Evolutionary conservation across 2,888 invertebrate species (phyloP).

Genomic region (Antheraea assamensis): DNA sequence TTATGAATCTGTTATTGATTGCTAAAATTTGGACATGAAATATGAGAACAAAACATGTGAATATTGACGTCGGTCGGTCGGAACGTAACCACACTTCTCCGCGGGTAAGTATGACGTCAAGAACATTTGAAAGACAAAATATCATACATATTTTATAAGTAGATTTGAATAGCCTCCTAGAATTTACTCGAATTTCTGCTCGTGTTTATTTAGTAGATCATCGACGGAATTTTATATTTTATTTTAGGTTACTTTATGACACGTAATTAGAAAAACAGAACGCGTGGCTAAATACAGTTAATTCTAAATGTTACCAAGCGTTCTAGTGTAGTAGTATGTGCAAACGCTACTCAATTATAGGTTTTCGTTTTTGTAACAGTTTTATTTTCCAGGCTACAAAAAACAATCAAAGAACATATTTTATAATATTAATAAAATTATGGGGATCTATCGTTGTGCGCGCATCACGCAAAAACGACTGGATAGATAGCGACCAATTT

Average conservation of each 20-base stretch:
- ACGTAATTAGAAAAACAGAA: neutral
- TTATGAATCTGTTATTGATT: constrained; percentile 24
- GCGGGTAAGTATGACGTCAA: constrained; percentile 47
- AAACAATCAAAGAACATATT: too few relatives aligned
- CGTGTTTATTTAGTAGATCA: neutral
- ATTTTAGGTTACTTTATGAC: too few relatives aligned
- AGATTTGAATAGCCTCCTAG: constrained; percentile 5
- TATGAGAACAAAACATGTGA: constrained; percentile 37
- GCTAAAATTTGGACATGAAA: constrained; percentile 37
- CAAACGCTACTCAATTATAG: too few relatives aligned
- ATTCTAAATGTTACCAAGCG: too few relatives aligned
- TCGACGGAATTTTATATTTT: neutral
- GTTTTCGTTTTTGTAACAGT: too few relatives aligned
- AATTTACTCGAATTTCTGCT: neutral
- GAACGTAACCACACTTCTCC: constrained; percentile 40
- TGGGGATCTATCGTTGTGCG: too few relatives aligned
- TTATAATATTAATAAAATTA: too few relatives aligned
- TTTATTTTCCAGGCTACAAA: too few relatives aligned
- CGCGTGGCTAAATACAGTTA: too few relatives aligned
- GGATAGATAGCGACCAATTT: too few relatives aligned
- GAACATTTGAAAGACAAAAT: constrained; percentile 39
- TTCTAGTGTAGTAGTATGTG: too few relatives aligned
- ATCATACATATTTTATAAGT: constrained; percentile 16
- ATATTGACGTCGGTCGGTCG: constrained; percentile 46
- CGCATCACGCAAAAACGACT: too few relatives aligned